Evolutionary conservation across 2,888 invertebrate species (phyloP).

Genomic region (Colostygia pectinataria): DNA sequence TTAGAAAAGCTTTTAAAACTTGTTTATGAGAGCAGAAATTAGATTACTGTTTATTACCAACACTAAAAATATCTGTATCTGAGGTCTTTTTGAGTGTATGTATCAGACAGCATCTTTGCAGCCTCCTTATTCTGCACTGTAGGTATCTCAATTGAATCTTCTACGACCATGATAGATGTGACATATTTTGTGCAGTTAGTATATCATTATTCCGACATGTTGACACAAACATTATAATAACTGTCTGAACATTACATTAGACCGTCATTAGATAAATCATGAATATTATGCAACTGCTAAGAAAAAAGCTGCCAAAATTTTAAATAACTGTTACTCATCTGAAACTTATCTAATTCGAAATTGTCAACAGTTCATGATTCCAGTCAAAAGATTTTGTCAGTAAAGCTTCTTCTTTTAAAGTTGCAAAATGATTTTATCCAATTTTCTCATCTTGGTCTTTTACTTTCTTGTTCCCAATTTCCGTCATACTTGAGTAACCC

Average conservation of each 20-base stretch:
- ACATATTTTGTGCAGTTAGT: neutral
- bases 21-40: too few species aligned
- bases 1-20: neutral
- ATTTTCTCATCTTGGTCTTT: too few species aligned
- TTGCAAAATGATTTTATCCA: too few species aligned
- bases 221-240: conserved; percentile 14
- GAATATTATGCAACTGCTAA: conserved; percentile 6
- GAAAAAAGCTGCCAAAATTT: conserved; percentile 5
- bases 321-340: neutral
- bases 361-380: too few species aligned
- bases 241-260: conserved; percentile 1
- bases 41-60: too few species aligned
- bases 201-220: conserved; percentile 15
- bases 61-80: neutral
- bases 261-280: conserved; percentile 3
- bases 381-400: too few species aligned
- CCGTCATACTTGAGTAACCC: too few species aligned
- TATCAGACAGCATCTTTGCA: neutral
- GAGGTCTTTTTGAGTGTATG: neutral
- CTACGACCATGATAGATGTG: conserved; percentile 11
- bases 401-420: too few species aligned
- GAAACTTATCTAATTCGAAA: too few species aligned
- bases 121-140: neutral
- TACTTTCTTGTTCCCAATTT: too few species aligned
- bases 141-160: conserved; percentile 4